These are phyloP conservation scores for Bovichtus variegatus DNA, from an alignment of 2,797 vertebrate species.

Conservation along the genomic window DNA sequence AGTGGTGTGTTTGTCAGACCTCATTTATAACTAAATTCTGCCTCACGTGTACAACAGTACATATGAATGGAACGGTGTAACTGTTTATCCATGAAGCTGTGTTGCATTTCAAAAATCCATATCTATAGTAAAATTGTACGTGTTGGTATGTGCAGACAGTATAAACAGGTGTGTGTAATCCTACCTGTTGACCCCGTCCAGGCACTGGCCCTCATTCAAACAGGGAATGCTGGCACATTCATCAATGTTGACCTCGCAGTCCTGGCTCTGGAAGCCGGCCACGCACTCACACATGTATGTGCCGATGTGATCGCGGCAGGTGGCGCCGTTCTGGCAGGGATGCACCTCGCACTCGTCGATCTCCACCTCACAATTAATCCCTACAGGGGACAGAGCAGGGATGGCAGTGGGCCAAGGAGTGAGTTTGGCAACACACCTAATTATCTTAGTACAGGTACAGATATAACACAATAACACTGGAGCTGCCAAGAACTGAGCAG, in stretches of 20 bases:
- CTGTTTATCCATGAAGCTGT: not conserved
- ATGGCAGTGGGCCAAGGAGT: constrained; percentile 27
- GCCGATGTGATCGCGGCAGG: constrained; percentile 89
- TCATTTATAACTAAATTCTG: not conserved
- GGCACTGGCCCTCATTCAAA: constrained; percentile 85
- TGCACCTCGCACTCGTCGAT: constrained; percentile 90
- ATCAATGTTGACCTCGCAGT: constrained; percentile 91
- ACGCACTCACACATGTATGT: constrained; percentile 90
- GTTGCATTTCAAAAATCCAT: not conserved
- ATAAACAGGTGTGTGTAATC: constrained; percentile 14
- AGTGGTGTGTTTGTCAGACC: not conserved
- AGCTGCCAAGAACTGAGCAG: constrained; percentile 22
- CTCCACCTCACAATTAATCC: constrained; percentile 90
- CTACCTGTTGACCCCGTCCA: constrained; percentile 91
- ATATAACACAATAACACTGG: constrained; percentile 20
- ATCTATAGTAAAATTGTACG: not conserved
- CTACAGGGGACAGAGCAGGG: constrained; percentile 61
- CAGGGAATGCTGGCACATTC: constrained; percentile 93
- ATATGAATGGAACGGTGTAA: not conserved
- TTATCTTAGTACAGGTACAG: constrained; percentile 29
- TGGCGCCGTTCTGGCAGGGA: constrained; percentile 90
- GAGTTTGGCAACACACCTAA: constrained; percentile 34
- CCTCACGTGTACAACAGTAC: not conserved
- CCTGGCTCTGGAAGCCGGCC: constrained; percentile 86
- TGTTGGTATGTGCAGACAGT: not conserved